A percentile compares a stretch with the other conserved stretches of the same genome.
These are phyloP conservation scores for Lasioglossum calceatum DNA, from an alignment of 2,888 invertebrate genomes.

Conservation along the genomic window DNA sequence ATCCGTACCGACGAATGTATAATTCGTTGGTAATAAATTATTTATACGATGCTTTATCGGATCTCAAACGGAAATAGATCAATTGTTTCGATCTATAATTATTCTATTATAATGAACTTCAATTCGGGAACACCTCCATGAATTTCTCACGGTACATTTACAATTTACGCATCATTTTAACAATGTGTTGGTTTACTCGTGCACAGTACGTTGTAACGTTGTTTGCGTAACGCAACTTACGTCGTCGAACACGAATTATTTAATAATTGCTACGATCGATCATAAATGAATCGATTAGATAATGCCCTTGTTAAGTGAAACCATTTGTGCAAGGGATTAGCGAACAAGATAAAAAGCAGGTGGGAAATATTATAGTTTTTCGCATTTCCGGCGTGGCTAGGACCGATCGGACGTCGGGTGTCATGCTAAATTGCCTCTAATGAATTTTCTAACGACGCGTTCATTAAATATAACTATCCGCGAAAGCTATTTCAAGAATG, in stretches of 20 bases:
- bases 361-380: neutral
- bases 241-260: neutral
- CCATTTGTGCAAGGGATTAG: neutral
- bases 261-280: neutral
- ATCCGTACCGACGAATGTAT: neutral
- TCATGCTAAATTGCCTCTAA: neutral
- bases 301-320: too few relatives aligned
- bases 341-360: neutral
- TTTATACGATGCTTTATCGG: neutral
- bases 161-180: neutral
- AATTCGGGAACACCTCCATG: neutral
- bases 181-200: neutral
- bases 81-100: neutral
- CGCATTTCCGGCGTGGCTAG: neutral
- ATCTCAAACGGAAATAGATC: neutral
- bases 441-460: neutral
- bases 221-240: neutral
- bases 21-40: neutral
- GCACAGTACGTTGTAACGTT: neutral
- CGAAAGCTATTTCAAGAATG: conserved; percentile 7
- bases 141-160: neutral
- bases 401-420: neutral
- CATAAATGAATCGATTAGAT: neutral
- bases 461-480: conserved; percentile 6
- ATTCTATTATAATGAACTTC: neutral